Evolutionary conservation across 2,797 vertebrate genomes (phyloP), one percentile per base, ranked within the genome.

Genomic region (Hippoglossus hippoglossus): DNA sequence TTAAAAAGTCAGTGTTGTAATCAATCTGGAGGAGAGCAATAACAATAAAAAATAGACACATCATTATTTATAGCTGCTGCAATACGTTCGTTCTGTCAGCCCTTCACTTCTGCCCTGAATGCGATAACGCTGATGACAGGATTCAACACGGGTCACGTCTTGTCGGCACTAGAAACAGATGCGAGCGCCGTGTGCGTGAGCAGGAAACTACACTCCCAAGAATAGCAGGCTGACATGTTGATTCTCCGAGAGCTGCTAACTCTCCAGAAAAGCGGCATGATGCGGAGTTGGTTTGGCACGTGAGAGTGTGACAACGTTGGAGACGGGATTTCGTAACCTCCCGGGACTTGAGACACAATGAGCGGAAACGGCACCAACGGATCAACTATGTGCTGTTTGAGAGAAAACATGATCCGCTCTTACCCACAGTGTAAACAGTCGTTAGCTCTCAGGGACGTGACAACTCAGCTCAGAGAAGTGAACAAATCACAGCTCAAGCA

Each of bases 221-320:
- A 89, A 87, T 86, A 87, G 75, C 79, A 46, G 75, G 26, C 58
- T 83, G 77, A 79, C 77, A 86, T 78, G 75, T 72, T 67, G 69
- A 75, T 63, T 79, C 68, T 83, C 70, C 65, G 61, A 68, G 22
- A 63, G 77, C 62, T 24, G 73, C 71, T 57, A 77, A 75, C 44
- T 46, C 54, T 75, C 57, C 66, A 81, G 70, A 67, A 19, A 79
- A 87, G 63, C 81, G 47, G 75, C 60, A 80, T 62, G 64, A 84
- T 67, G 65, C 61, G 50, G 22, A 64, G 58, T 79, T 81, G 88
- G 56, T 79, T 81, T 90, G 80, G 82, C 75, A 79, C 67, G 51
- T 63, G 19, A 15, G 64, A 68, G 65, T 67, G 75, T 75, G 74
- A 84, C 52, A 59, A 65, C 71, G 59, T 68, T 52, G 41, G 25